These are phyloP conservation scores for Pomatostomus ruficeps DNA, from an alignment of 2,113 vertebrate species.

Conservation along the genomic window DNA sequence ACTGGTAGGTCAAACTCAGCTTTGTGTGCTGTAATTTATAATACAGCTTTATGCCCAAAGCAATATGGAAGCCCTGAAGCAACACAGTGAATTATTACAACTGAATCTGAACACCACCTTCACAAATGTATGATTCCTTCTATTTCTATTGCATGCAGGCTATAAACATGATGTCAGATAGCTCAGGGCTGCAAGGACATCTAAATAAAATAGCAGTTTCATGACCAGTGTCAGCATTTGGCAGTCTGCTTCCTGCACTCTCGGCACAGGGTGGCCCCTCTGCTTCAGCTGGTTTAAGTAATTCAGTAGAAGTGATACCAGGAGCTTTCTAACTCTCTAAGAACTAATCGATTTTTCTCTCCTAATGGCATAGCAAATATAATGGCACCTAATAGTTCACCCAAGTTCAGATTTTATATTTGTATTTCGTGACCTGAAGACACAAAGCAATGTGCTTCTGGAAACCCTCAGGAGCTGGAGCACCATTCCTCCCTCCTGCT, in stretches of 20 bases:
- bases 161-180: slow-evolving; percentile 59
- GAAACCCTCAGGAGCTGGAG: not conserved
- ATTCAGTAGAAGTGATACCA: not conserved
- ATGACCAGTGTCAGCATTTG: slow-evolving; percentile 56
- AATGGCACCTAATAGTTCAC: not conserved
- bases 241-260: slow-evolving; percentile 2
- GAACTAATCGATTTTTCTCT: not conserved
- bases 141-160: slow-evolving; percentile 32
- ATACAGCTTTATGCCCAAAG: slow-evolving; percentile 88
- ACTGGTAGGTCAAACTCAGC: slow-evolving; percentile 94
- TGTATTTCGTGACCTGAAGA: not conserved
- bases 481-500: not conserved
- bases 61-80: slow-evolving; percentile 77
- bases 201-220: slow-evolving; percentile 71
- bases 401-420: not conserved
- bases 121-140: slow-evolving; percentile 44
- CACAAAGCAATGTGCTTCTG: not conserved
- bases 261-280: not conserved
- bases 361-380: not conserved
- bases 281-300: not conserved
- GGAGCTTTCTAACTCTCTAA: not conserved
- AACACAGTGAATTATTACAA: slow-evolving; percentile 69
- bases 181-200: slow-evolving; percentile 56
- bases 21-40: slow-evolving; percentile 94
- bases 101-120: slow-evolving; percentile 64